Evolutionary conservation across 2,113 vertebrate genomes (phyloP).

Genomic region (Pseudonaja textilis): DNA sequence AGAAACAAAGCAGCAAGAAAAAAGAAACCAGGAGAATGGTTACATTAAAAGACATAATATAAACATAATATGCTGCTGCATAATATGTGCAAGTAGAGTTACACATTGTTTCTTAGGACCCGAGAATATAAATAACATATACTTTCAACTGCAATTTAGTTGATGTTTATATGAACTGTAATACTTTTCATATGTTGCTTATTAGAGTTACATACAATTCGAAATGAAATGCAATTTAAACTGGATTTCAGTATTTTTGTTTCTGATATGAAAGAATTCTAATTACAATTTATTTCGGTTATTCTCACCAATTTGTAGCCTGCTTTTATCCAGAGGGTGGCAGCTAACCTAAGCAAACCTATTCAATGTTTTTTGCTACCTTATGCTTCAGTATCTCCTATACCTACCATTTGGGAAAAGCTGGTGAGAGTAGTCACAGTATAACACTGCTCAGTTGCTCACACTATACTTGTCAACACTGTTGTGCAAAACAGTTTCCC

Average conservation of each 20-base stretch:
- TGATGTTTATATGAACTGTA: not conserved
- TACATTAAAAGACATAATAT: constrained; percentile 40
- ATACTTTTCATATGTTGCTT: not conserved
- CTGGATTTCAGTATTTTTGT: not conserved
- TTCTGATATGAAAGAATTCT: not conserved
- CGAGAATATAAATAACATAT: not conserved
- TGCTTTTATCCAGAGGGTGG: not conserved
- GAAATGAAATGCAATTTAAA: not conserved
- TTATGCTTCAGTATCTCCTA: not conserved
- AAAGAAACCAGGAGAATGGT: not conserved
- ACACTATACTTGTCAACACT: not conserved
- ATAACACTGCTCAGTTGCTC: not conserved
- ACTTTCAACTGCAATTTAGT: not conserved
- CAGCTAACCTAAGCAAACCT: not conserved
- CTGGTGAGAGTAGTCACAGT: not conserved
- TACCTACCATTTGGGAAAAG: not conserved
- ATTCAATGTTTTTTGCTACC: not conserved
- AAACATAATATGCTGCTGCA: constrained; percentile 35
- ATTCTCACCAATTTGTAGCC: not conserved
- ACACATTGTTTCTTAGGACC: not conserved
- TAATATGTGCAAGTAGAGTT: not conserved
- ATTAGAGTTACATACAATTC: not conserved
- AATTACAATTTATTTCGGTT: not conserved
- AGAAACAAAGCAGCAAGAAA: constrained; percentile 35
- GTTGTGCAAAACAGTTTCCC: not conserved